Evolutionary conservation across 2,113 vertebrate genomes (phyloP), one percentile per base, ranked within the genome.

Genomic region (Theropithecus gelada): DNA sequence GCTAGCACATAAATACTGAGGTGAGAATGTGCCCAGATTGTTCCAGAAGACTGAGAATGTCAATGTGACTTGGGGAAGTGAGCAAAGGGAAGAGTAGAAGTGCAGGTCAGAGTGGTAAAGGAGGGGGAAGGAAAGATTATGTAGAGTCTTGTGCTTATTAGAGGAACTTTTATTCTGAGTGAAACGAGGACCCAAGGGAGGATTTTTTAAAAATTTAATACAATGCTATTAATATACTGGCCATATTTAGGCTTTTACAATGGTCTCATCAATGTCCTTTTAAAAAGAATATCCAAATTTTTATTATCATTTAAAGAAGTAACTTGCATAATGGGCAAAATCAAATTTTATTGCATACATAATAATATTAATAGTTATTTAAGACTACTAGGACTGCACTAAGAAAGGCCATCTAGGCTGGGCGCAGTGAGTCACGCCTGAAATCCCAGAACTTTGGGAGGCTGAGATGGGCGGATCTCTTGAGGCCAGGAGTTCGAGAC

Each of bases 251-350:
- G 40, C 80, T 88, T 85, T 94, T 82, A 95, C 20, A 75, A 85
- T 6, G 79, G 64, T 88, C 61, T 85, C 13, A 79, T 59, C 59
- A 90, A 84, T 76, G 25, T 23, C 22, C 16, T 83, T 95, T 88
- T 18, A 20, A 75, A 25, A 73, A 73, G 85, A 70, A 32, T 70
- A 82, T 43, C 30, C 40, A 91, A n/a, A 84, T 76, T 88, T 97
- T 64, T 88, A 91, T 85, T 72, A 52, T 20, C 86, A 81, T 50
- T 83, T 78, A 88, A 96, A 94, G 9, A 94, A 96, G 75, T 84
- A 75, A 57, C 18, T 90, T 87, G 48, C 38, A 81, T 13, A 57
- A 93, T 22, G 45, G 59, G 66, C 14, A 95, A 97, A 84, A 95
- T 96, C n/a, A 91, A 92, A 96, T 79, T 88, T 92, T 79, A 81